phyloP scores from a whole-genome alignment of 2,113 vertebrate species.

The Crotalus viridis region DNA sequence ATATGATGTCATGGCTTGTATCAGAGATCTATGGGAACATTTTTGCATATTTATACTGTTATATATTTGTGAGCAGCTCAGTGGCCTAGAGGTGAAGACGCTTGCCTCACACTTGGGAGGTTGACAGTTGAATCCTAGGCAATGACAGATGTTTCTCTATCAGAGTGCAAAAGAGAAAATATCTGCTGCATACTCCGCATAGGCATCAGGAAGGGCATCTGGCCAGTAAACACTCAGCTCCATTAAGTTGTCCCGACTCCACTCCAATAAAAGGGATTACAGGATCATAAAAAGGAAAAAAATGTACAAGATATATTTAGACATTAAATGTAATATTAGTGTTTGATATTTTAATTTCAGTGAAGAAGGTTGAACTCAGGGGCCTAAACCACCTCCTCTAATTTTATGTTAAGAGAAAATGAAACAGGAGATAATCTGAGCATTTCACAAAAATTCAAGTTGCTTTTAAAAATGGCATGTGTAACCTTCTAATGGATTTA shows the following conservation, averaged over 20 bases:
- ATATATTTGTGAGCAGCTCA: neutral
- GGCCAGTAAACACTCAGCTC: neutral
- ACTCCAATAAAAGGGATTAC: neutral
- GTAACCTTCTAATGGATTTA: neutral
- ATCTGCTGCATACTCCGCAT: neutral
- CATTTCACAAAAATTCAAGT: conserved; percentile 19
- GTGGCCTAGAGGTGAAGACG: no score
- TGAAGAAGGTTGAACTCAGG: neutral
- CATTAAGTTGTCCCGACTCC: neutral
- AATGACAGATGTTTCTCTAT: neutral
- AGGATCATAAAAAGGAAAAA: neutral
- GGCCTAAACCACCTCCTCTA: neutral
- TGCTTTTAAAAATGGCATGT: conserved; percentile 9
- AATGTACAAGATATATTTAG: neutral
- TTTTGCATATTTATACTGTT: neutral
- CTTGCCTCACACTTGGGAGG: no score
- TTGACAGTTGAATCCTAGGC: neutral
- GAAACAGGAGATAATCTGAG: conserved; percentile 15
- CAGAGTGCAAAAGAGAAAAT: neutral
- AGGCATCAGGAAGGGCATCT: neutral
- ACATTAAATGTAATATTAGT: neutral
- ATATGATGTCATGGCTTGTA: neutral
- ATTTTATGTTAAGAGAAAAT: neutral
- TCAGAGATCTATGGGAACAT: neutral
- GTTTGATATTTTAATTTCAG: neutral